Base-by-base conservation (phyloP, 1,140 invertebrate species). In the Ericerus pela region DNA sequence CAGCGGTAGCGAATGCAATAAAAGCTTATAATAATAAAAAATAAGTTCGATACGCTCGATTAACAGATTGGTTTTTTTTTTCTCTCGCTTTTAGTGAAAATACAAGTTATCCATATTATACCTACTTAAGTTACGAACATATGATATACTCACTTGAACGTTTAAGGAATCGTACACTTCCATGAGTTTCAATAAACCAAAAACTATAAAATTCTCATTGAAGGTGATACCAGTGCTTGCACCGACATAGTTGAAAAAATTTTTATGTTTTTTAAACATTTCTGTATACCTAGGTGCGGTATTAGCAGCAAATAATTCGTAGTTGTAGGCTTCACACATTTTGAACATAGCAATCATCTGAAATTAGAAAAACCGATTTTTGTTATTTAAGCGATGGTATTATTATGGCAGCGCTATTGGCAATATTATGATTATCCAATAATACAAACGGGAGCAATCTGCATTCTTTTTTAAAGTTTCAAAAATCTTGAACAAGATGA, bases 141-240 rank as follows among this genome's bases (percentile, higher is more conserved):
- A n/a, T n/a, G n/a, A n/a, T n/a, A 3, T 51, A 51, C 24, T 52
- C 51, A 58, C 57, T 54, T 58, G 57, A 14, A 58, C 53, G 26
- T 30, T 53, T 51, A 58, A 51, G 10, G 57, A 58, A 47, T 58
- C 53, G 18, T 43, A 58, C 18, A 58, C 43, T 54, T 58, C 57
- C 26, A 58, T 51, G 8, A 47, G 26, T 24, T 47, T 47, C 8
- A 47, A 24, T 10, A 47, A 24, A 24, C 10, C 20, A 14, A 47
- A 47, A 5, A 18, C 41, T 2, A 47, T 3, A 47, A 22, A 47
- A 47, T 22, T 8, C 14, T 47, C 16, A 10, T 18, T 24, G 14
- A 47, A 47, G 2, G 26, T 20, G 4, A 47, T 47, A 27, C 57
- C 57, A 1, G 52, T 54, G 11, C 54, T 52, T 28, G 22, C 47